Conservation (phyloP, 1,140 invertebrate species). For the Nephila pilipes region DNA sequence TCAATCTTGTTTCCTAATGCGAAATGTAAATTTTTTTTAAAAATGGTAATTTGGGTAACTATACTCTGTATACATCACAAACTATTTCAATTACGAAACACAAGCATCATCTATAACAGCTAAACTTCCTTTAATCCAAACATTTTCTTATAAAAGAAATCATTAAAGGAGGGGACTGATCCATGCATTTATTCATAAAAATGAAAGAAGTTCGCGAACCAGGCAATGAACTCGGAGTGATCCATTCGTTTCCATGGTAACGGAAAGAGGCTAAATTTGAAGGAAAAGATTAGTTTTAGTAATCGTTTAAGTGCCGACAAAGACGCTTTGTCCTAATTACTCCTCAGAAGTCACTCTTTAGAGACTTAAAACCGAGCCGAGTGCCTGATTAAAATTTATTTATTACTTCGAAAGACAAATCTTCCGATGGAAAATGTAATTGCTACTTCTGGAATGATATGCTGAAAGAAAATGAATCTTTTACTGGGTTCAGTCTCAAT, state of each 20-base stretch:
- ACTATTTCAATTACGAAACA: background rate
- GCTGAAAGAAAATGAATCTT: background rate
- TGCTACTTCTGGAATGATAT: background rate
- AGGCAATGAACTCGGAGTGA: background rate
- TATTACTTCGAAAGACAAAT: background rate
- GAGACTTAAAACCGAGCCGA: slow-evolving; percentile 20
- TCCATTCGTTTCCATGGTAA: background rate
- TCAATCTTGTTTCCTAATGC: no score
- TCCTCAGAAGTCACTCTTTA: slow-evolving; percentile 28
- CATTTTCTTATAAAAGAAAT: background rate
- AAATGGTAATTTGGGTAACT: no score
- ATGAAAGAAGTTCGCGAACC: background rate
- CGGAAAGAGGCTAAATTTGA: slow-evolving; percentile 29
- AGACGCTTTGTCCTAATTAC: slow-evolving; percentile 46
- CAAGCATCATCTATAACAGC: background rate
- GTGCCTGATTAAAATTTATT: slow-evolving; percentile 72
- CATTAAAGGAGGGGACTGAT: background rate
- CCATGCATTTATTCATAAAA: background rate
- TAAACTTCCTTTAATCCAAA: background rate
- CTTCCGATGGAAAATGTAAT: slow-evolving; percentile 1
- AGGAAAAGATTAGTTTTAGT: slow-evolving; percentile 55
- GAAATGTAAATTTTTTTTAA: no score
- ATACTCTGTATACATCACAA: no score
- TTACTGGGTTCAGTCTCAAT: no score
- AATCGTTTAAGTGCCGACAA: slow-evolving; percentile 65